Base-by-base conservation (phyloP, 2,113 vertebrate genomes). In the Girardinichthys multiradiatus region DNA sequence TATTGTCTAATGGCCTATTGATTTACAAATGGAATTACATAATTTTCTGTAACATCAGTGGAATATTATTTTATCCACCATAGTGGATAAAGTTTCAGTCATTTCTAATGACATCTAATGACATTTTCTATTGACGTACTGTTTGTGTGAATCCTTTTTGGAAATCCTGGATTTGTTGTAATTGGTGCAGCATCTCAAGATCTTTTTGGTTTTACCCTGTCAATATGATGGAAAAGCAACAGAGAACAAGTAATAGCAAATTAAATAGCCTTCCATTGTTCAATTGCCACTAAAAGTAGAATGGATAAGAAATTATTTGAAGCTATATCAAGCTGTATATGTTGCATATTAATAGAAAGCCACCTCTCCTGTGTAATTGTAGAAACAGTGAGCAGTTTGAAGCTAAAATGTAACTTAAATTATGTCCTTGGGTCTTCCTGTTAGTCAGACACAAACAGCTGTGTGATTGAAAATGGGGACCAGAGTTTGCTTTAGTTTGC, bases 401-500 rank as follows among this genome's bases (percentile, higher is more conserved):
- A 85, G 57, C 68, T 80, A 68, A 75, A 80, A 65, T 78, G 13
- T 64, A 37, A 70, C 68, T 48, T 30, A 69, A 59, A 72, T 77
- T 8, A 64, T 11, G 2, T 57, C 54, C 59, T 10, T 33, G 45
- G 30, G 54, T 61, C 35, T 26, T 77, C 69, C 70, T 82, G 70
- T 80, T 78, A 74, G 48, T 72, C 39, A 67, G 63, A 26, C 11
- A 30, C 37, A 61, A 63, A 27, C 61, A 69, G 58, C 35, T 77
- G 67, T 11, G 27, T 21, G 39, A 45, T 27, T 29, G 26, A 74
- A 74, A 35, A n/a, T 60, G 30, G 54, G n/a, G 54, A 30, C 33
- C 24, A 4, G 27, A 31, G 35, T 28, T 54, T 61, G 24, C 29
- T 7, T 62, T 0, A 15, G 45, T 79, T 54, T 73, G 68, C 63